phyloP scores from a whole-genome alignment of 2,113 vertebrate species.

The Nycticryphes semicollaris region DNA sequence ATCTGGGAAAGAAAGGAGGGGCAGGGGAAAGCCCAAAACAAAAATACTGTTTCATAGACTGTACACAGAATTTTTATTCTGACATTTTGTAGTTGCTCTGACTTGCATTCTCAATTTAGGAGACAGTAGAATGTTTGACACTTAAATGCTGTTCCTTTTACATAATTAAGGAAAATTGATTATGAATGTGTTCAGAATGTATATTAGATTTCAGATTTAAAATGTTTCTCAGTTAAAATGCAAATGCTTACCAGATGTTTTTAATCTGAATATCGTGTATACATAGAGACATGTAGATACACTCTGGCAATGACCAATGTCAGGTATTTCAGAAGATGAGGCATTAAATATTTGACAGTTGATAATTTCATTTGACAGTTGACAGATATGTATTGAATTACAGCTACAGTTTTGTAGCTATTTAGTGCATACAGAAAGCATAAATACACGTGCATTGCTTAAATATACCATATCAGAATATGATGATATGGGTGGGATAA shows the following conservation, averaged over 20 bases:
- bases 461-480: neutral
- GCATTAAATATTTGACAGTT: neutral
- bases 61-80: neutral
- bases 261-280: neutral
- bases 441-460: neutral
- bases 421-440: neutral
- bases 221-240: neutral
- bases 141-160: neutral
- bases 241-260: neutral
- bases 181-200: neutral
- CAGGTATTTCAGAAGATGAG: neutral
- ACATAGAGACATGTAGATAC: neutral
- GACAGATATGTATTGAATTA: neutral
- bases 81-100: neutral
- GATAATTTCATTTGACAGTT: neutral
- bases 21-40: neutral
- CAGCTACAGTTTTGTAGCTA: neutral
- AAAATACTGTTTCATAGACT: neutral
- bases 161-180: neutral
- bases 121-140: neutral
- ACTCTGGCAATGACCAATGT: neutral
- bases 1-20: slow-evolving; percentile 69
- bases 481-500: neutral
- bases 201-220: neutral
- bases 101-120: neutral